Conservation (phyloP, 2,888 invertebrate species). For the Acleris literana region DNA sequence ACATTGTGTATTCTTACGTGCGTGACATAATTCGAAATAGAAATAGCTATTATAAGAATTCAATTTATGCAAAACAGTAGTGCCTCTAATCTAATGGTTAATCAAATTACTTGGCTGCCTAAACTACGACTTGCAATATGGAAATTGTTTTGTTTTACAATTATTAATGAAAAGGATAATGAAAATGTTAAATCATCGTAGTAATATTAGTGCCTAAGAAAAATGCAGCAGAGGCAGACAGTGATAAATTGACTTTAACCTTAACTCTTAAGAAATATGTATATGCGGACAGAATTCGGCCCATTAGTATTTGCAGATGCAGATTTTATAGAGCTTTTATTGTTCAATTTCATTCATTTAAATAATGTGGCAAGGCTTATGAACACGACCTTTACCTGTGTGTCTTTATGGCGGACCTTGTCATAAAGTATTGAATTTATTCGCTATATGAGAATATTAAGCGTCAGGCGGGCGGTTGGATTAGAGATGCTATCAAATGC, state of each 20-base stretch:
- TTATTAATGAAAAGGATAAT: neutral
- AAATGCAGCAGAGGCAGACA: constrained; percentile 1
- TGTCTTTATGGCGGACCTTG: constrained; percentile 11
- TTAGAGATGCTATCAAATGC: constrained; percentile 39
- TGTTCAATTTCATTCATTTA: constrained; percentile 10
- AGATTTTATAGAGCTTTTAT: constrained; percentile 1
- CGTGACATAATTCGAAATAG: constrained; percentile 1
- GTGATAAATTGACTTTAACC: no score
- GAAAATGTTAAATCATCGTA: neutral
- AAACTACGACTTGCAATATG: constrained; percentile 3
- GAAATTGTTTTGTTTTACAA: no score
- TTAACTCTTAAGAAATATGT: no score
- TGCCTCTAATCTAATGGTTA: no score
- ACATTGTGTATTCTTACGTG: neutral
- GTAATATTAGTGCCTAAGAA: neutral
- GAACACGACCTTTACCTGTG: constrained; percentile 20
- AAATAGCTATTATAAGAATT: constrained; percentile 3
- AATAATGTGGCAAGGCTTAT: constrained; percentile 20
- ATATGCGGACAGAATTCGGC: neutral
- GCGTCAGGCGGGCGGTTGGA: constrained; percentile 36
- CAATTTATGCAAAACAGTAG: constrained; percentile 20
- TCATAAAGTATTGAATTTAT: constrained; percentile 39
- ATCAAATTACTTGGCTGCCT: constrained; percentile 3
- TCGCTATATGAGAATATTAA: constrained; percentile 31
- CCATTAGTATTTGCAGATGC: neutral